These are phyloP conservation scores for Cichladusa arquata DNA, from an alignment of 2,113 vertebrate species.

Conservation along the genomic window DNA sequence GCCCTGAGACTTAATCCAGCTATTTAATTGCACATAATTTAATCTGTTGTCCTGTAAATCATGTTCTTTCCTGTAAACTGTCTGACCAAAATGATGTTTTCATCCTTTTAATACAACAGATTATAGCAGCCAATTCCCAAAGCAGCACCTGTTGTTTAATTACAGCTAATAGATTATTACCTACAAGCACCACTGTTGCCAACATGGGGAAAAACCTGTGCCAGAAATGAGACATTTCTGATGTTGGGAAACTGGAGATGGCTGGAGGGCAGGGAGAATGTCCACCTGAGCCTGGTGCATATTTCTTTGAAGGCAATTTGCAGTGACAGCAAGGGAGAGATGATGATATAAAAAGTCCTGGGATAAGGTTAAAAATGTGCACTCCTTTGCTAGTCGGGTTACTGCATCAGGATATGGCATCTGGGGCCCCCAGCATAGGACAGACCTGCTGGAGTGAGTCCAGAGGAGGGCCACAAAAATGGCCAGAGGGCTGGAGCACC, in stretches of 20 bases:
- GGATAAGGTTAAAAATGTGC: not conserved
- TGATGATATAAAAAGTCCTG: not conserved
- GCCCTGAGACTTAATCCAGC: not conserved
- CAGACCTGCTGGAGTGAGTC: not conserved
- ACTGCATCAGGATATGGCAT: not conserved
- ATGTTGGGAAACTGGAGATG: not conserved
- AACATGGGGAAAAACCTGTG: not conserved
- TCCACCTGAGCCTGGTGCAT: not conserved
- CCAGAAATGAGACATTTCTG: not conserved
- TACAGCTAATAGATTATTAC: not conserved
- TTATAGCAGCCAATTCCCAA: not conserved
- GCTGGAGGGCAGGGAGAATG: not conserved
- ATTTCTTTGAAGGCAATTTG: not conserved
- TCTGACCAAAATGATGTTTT: not conserved
- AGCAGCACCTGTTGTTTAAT: not conserved
- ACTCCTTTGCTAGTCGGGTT: not conserved
- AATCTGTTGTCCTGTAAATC: not conserved
- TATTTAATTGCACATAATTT: not conserved
- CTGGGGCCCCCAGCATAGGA: not conserved
- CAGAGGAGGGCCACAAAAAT: not conserved
- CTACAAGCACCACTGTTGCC: not conserved
- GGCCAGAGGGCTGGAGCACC: not conserved
- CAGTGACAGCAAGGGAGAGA: not conserved
- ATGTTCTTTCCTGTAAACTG: not conserved
- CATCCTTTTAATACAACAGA: not conserved